A percentile compares a stretch with the other conserved stretches of the same genome.
Evolutionary conservation across 2,888 invertebrate species (phyloP).

Genomic region (Arge pagana): DNA sequence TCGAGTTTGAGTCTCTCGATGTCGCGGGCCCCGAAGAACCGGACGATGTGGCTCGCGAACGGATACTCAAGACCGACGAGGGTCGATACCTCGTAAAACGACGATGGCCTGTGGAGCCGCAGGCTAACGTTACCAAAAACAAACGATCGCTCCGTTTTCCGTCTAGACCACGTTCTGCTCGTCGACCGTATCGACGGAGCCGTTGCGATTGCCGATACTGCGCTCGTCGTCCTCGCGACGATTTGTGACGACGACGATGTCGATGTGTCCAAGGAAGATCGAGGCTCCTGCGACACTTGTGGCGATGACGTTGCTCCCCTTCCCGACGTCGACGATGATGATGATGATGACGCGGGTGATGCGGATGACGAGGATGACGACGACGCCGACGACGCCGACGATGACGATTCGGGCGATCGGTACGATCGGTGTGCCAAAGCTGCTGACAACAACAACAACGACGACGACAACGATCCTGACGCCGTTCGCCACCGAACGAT

Average conservation of each 20-base stretch:
- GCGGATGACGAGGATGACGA: conserved; percentile 1
- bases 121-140: no score
- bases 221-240: neutral
- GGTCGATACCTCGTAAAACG: no score
- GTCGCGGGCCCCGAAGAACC: no score
- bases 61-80: no score
- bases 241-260: neutral
- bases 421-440: no score
- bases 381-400: neutral
- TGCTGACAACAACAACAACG: no score
- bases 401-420: neutral
- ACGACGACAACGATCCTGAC: conserved; percentile 1
- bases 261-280: neutral
- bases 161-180: conserved; percentile 17
- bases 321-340: no score
- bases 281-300: neutral
- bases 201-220: neutral
- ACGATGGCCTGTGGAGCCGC: no score
- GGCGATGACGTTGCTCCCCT: no score
- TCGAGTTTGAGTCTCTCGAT: no score
- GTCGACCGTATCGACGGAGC: conserved; percentile 17
- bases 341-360: neutral
- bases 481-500: conserved; percentile 12
- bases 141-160: neutral
- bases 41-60: no score